Percentiles rank a stretch among this genome's conserved stretches.
phyloP scores from a whole-genome alignment of 2,797 vertebrate species.

The Brotula barbata region DNA sequence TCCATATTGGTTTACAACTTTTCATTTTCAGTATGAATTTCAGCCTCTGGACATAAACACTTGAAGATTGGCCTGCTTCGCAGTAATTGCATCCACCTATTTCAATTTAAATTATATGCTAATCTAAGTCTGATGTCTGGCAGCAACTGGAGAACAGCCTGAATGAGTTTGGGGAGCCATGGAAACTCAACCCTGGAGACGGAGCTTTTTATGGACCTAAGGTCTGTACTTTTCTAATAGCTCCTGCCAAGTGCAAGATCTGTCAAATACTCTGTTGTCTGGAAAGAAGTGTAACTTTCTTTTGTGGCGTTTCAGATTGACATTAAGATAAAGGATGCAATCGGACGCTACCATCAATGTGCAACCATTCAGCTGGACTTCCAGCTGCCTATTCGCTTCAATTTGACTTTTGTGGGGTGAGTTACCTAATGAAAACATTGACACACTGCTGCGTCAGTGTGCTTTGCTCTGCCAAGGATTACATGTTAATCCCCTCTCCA shows the following conservation, averaged over 20 bases:
- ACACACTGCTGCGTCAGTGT: conserved; percentile 28
- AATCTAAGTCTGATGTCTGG: conserved; percentile 12
- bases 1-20: too few relatives aligned
- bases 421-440: conserved; percentile 54
- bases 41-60: not conserved
- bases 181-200: conserved; percentile 91
- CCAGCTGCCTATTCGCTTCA: conserved; percentile 91
- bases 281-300: conserved; percentile 2
- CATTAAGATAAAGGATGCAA: conserved; percentile 93
- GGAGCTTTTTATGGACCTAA: conserved; percentile 98
- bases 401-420: conserved; percentile 93
- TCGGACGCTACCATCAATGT: conserved; percentile 94
- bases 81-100: conserved; percentile 13
- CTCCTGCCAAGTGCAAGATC: not conserved
- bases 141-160: conserved; percentile 94
- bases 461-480: conserved; percentile 29
- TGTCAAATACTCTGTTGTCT: not conserved
- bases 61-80: not conserved
- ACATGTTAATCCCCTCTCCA: conserved; percentile 22
- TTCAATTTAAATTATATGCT: conserved; percentile 14
- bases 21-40: not conserved
- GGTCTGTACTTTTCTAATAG: conserved; percentile 68
- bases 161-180: conserved; percentile 89
- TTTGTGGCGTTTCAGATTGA: conserved; percentile 84
- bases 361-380: conserved; percentile 97